A percentile compares a stretch with the other conserved stretches of the same genome.
These are phyloP conservation scores for Pemphredon lugubris DNA, from an alignment of 2,888 invertebrate species.

Conservation along the genomic window DNA sequence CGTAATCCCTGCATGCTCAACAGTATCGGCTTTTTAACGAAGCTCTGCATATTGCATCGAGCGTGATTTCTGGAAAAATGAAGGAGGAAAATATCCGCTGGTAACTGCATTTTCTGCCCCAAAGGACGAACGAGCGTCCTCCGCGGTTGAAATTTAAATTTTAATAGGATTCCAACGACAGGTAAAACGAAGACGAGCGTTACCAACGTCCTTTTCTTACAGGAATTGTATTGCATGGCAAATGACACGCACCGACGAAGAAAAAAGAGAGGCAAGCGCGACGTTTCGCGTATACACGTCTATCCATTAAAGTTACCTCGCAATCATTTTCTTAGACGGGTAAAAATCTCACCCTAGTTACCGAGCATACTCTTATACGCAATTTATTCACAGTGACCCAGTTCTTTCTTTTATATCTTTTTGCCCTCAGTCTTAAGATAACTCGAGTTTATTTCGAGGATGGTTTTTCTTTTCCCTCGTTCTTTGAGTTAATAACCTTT, in stretches of 20 bases:
- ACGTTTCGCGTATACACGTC: constrained; percentile 8
- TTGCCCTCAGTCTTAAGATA: not conserved
- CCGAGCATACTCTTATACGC: constrained; percentile 1
- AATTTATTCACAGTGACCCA: constrained; percentile 15
- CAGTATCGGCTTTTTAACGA: constrained; percentile 55
- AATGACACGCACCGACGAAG: no score
- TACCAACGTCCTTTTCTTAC: no score
- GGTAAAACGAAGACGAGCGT: no score
- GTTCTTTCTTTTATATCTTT: not conserved
- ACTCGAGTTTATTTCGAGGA: not conserved
- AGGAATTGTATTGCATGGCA: no score
- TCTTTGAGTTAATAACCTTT: not conserved
- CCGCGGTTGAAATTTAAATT: constrained; percentile 43
- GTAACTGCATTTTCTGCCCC: constrained; percentile 16
- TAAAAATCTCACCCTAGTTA: constrained; percentile 13
- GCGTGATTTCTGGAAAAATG: constrained; percentile 20
- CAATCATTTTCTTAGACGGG: constrained; percentile 3
- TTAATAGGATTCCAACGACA: constrained; percentile 23
- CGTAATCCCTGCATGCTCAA: not conserved
- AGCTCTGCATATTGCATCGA: constrained; percentile 24
- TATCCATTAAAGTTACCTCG: constrained; percentile 17
- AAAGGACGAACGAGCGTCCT: constrained; percentile 14
- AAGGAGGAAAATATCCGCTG: constrained; percentile 14
- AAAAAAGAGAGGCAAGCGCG: no score
- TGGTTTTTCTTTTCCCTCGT: no score